Conservation (phyloP, 1,140 invertebrate genomes). For the Danaus plexippus region DNA sequence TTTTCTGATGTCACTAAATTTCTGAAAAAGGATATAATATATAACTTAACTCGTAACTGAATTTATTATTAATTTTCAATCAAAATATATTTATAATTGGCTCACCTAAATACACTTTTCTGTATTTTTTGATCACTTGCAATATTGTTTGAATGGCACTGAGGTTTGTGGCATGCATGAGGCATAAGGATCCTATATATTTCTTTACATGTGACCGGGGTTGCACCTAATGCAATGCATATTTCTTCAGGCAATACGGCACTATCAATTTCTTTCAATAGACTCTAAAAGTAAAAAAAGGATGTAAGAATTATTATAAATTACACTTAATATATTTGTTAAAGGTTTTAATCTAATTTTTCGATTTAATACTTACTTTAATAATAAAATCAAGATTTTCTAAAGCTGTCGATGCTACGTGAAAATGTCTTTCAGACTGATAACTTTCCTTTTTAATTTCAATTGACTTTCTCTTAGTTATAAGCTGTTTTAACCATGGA, state of each 20-base stretch:
- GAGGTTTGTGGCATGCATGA: conserved; percentile 45
- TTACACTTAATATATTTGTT: too few species aligned
- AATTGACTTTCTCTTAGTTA: conserved; percentile 48
- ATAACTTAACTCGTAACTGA: conserved; percentile 1
- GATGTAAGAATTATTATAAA: background rate
- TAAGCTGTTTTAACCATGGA: conserved; percentile 62
- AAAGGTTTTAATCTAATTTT: too few species aligned
- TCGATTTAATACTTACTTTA: conserved; percentile 39
- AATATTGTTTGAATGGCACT: conserved; percentile 51
- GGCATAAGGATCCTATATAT: conserved; percentile 54
- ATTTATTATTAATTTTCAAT: conserved; percentile 6
- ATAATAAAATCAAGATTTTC: conserved; percentile 61
- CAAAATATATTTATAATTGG: conserved; percentile 5
- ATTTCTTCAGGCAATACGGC: conserved; percentile 50
- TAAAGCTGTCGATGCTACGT: conserved; percentile 51
- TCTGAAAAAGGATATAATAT: conserved; percentile 36
- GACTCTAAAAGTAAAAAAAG: conserved; percentile 40
- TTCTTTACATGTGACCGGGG: conserved; percentile 53
- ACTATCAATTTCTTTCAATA: conserved; percentile 50
- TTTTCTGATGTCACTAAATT: conserved; percentile 52
- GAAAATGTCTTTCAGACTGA: conserved; percentile 62
- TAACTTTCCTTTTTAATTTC: conserved; percentile 46
- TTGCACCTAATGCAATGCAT: conserved; percentile 52
- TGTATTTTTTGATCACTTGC: conserved; percentile 56
- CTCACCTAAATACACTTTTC: conserved; percentile 54